These are phyloP conservation scores for Tricholaema leucomelas DNA, from an alignment of 2,113 vertebrate species.

Conservation along the genomic window DNA sequence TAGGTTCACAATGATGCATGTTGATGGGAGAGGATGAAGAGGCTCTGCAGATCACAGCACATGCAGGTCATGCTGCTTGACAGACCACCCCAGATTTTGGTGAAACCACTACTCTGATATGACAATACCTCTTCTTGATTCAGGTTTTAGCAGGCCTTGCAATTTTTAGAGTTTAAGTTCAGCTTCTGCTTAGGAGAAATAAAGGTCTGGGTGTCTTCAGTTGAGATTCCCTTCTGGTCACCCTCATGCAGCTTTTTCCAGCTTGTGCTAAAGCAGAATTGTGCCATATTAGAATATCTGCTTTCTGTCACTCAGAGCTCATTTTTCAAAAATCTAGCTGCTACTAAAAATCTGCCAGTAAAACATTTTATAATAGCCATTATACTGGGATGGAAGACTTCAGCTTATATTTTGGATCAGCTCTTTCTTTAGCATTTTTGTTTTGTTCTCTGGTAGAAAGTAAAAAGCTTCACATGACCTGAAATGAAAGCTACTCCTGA, in stretches of 20 bases:
- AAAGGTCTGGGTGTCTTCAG: neutral
- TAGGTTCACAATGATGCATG: neutral
- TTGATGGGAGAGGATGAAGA: neutral
- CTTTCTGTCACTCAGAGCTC: neutral
- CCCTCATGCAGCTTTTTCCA: neutral
- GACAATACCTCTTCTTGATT: neutral
- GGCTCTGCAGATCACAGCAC: neutral
- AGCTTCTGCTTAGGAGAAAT: neutral
- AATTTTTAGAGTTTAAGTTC: neutral
- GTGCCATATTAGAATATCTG: neutral
- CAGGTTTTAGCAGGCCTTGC: neutral
- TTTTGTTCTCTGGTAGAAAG: neutral
- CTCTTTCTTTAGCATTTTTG: neutral
- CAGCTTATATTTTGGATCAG: neutral
- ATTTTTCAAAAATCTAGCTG: conserved; percentile 3
- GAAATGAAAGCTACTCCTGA: neutral
- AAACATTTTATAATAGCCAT: conserved; percentile 20
- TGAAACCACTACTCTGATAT: neutral
- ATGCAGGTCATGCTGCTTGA: neutral
- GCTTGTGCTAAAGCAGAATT: neutral
- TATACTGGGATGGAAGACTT: neutral
- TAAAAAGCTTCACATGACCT: neutral
- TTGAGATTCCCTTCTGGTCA: neutral
- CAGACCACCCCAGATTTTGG: neutral
- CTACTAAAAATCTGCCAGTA: neutral